Percentiles rank a stretch among this genome's conserved stretches.
Evolutionary conservation across 2,113 vertebrate species (phyloP).

Genomic region (Psephotus haematonotus): DNA sequence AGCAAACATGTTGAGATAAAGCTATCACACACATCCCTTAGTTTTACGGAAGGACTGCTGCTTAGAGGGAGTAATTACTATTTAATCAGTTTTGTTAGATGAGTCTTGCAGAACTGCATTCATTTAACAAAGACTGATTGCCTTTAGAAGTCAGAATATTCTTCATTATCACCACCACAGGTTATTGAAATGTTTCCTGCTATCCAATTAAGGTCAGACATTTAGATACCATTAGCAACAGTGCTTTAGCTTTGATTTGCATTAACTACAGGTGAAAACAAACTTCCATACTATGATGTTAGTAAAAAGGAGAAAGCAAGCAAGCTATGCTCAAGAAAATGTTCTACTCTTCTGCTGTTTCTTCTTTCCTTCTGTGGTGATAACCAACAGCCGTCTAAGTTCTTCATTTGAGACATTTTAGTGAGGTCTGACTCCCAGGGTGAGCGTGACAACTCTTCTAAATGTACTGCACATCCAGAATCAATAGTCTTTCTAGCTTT

Average conservation of each 20-base stretch:
- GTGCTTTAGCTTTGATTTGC: neutral
- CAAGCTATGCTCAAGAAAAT: neutral
- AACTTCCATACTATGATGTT: neutral
- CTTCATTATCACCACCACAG: neutral
- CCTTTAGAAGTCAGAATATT: slow-evolving; percentile 6
- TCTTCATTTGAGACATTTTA: neutral
- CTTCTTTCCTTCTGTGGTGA: neutral
- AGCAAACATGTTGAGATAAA: neutral
- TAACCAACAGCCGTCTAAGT: neutral
- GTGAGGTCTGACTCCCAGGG: neutral
- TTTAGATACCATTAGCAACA: neutral
- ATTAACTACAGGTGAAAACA: neutral
- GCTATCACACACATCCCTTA: neutral
- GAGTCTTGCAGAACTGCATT: neutral
- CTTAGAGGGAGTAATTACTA: neutral
- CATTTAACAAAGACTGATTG: neutral
- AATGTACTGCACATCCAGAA: neutral
- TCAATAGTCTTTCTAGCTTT: neutral
- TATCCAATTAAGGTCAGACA: neutral
- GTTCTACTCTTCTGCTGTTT: neutral
- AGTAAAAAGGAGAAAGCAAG: neutral
- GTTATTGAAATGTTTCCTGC: neutral
- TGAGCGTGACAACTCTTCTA: neutral
- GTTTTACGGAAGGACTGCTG: neutral
- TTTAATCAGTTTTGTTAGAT: neutral